Percentiles rank a stretch among this genome's conserved stretches.
Conservation (phyloP, 2,113 vertebrate genomes). For the Ardeotis arabs region DNA sequence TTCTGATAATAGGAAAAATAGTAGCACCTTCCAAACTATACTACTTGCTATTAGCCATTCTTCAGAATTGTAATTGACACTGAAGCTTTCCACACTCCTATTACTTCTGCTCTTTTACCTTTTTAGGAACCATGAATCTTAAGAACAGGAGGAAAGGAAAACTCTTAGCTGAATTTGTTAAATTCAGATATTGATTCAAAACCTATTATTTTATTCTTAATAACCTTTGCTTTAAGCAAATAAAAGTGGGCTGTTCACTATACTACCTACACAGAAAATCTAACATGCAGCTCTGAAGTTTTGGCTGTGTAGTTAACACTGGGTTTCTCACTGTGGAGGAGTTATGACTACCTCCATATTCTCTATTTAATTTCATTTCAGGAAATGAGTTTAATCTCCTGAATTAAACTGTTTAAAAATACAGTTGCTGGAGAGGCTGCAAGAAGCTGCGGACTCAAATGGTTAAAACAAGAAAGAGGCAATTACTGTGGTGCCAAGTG, state of each 20-base stretch:
- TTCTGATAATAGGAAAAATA: background rate
- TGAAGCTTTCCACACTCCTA: background rate
- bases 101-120: background rate
- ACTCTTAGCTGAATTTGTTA: background rate
- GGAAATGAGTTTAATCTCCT: background rate
- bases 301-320: background rate
- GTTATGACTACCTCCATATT: background rate
- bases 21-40: background rate
- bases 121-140: background rate
- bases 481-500: slow-evolving; percentile 44
- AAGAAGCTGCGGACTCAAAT: background rate
- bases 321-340: background rate
- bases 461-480: background rate
- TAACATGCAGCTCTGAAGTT: background rate
- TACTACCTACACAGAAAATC: background rate
- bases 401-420: background rate
- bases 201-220: background rate
- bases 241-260: background rate
- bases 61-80: background rate
- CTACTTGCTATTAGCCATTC: background rate
- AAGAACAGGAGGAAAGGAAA: background rate
- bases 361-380: background rate
- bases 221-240: background rate
- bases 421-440: background rate
- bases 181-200: background rate